A percentile compares a stretch with the other conserved stretches of the same genome.
phyloP scores from a whole-genome alignment of 2,797 vertebrate genomes.

The Zenarchopterus dispar region DNA sequence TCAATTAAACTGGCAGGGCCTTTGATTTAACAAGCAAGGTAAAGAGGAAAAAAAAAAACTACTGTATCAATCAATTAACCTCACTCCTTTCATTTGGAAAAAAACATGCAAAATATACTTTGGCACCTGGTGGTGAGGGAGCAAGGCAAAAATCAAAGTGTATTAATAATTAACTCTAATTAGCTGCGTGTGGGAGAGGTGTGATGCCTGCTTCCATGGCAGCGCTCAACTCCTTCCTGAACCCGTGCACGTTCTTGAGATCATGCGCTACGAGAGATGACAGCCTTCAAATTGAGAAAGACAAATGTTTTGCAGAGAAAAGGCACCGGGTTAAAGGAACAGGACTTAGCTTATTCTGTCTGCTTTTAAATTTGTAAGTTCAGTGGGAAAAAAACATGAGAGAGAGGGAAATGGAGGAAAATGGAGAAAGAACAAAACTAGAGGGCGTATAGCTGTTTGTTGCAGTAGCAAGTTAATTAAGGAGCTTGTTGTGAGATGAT shows the following conservation, averaged over 20 bases:
- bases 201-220: constrained; percentile 80
- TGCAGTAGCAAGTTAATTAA: constrained; percentile 78
- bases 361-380: constrained; percentile 59
- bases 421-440: constrained; percentile 31
- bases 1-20: constrained; percentile 72
- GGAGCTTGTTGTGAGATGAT: constrained; percentile 71
- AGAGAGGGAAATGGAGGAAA: constrained; percentile 18
- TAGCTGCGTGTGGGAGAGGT: constrained; percentile 80
- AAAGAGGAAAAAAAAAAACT: constrained; percentile 48
- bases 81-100: constrained; percentile 81
- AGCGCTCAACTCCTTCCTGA: constrained; percentile 73
- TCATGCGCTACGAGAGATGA: constrained; percentile 72
- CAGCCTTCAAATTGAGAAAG: constrained; percentile 70
- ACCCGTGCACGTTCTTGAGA: constrained; percentile 76
- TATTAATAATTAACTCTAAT: constrained; percentile 88
- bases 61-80: constrained; percentile 81
- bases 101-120: constrained; percentile 76
- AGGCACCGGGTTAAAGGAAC: constrained; percentile 62
- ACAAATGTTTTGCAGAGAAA: constrained; percentile 66
- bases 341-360: constrained; percentile 48
- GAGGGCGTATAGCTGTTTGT: constrained; percentile 63
- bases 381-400: constrained; percentile 33
- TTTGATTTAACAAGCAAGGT: constrained; percentile 80
- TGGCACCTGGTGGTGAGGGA: constrained; percentile 76
- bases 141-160: constrained; percentile 82